Evolutionary conservation across 2,113 vertebrate genomes (phyloP).

Genomic region (Malurus melanocephalus): DNA sequence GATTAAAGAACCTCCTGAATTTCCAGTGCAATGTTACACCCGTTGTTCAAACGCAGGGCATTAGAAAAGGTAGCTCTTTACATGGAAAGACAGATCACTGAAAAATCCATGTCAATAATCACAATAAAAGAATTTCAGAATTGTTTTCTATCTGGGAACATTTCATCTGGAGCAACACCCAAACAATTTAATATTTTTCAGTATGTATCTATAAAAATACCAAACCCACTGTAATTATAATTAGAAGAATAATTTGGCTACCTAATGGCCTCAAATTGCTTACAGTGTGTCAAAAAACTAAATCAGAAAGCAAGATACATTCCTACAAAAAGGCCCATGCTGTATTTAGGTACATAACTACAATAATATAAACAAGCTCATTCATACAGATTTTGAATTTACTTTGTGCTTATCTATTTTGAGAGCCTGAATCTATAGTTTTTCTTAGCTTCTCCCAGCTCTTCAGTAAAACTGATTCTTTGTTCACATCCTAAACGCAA

Average conservation of each 20-base stretch:
- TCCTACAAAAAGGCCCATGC: too few species aligned
- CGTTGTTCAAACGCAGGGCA: neutral
- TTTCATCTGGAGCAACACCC: neutral
- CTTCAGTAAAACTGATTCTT: neutral
- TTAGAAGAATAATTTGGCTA: neutral
- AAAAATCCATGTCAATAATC: neutral
- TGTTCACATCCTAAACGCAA: fast-evolving
- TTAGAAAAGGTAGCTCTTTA: neutral
- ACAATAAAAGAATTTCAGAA: neutral
- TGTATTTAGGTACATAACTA: neutral
- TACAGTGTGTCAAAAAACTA: neutral
- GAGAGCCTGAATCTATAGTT: neutral
- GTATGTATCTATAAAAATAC: neutral
- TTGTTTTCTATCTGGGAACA: neutral
- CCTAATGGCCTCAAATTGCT: neutral
- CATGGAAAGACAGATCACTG: neutral
- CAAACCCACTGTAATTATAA: neutral
- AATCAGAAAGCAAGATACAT: neutral
- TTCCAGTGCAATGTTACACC: neutral
- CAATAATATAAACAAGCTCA: neutral
- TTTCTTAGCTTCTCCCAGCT: neutral
- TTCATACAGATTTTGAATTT: neutral
- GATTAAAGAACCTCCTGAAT: neutral
- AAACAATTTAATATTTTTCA: neutral
- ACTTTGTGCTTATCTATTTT: neutral